phyloP scores from a whole-genome alignment of 2,888 invertebrate genomes.

The Tuta absoluta region DNA sequence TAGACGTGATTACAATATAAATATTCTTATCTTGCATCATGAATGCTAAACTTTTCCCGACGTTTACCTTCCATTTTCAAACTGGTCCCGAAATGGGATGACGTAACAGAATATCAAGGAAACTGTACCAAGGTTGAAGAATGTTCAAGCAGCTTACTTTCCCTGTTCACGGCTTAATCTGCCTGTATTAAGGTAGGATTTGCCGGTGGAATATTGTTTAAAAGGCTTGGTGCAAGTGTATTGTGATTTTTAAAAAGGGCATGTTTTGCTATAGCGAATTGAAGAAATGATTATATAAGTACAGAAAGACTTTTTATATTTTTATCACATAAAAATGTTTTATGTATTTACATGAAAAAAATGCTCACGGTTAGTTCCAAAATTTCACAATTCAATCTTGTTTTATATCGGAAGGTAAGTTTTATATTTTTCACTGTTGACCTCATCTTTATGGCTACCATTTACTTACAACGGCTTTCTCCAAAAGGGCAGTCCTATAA shows the following conservation, averaged over 20 bases:
- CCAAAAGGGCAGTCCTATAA: background rate
- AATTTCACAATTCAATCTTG: background rate
- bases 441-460: background rate
- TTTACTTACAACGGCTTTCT: constrained; percentile 5
- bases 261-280: background rate
- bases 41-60: background rate
- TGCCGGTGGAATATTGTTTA: background rate
- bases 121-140: constrained; percentile 41
- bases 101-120: constrained; percentile 18
- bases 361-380: too few species aligned
- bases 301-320: too few species aligned
- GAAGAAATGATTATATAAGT: too few species aligned
- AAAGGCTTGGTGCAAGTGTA: background rate
- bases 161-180: constrained; percentile 26
- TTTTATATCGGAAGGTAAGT: background rate
- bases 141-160: constrained; percentile 42
- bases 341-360: too few species aligned
- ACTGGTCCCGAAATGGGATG: constrained; percentile 27
- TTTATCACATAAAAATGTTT: too few species aligned
- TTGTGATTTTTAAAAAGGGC: background rate
- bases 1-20: background rate
- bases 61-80: constrained; percentile 9
- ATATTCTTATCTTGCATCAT: constrained; percentile 30
- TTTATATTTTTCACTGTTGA: background rate
- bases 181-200: background rate